Evolutionary conservation across 2,888 invertebrate species (phyloP), one percentile per base, ranked within the genome.

Genomic region (Aspidiotus destructor): DNA sequence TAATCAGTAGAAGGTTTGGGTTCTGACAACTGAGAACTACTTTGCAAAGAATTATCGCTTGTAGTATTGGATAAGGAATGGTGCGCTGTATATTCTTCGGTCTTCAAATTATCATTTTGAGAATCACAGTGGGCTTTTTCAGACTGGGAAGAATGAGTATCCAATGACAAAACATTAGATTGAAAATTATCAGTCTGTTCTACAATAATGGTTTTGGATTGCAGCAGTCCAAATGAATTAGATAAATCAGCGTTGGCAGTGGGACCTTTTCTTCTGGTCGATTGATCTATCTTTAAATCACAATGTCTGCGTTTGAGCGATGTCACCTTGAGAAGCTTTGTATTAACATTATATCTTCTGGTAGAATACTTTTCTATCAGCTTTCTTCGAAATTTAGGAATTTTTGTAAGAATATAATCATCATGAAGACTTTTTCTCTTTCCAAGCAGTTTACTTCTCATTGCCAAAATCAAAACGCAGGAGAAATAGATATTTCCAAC

Each of bases 351-450:
- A 17, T 67, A 67, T 41, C 67, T 8, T 7, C 58, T 60, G 7
- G 67, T 67, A 28, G 67, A 67, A 48, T 67, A 67, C n/a, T 67
- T 67, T 48, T 67, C 67, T 8, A 67, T 67, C 15, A 67, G 57
- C 44, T 67, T 67, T 48, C 67, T 41, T 41, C 60, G 17, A 7
- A 60, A 60, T 44, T 55, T 67, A 0, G 67, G 67, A 7, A 42
- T 42, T 10, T 41, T 42, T 2, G 41, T 61, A 3, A 42, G 11
- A 61, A 61, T 15, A 15, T 61, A n/a, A n/a, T n/a, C 41, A 10
- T 44, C 41, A n/a, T 61, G 15, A 9, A 17, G 13, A 40, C 5
- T 28, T 10, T 60, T 60, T 28, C 9, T 10, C 41, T 28, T 28
- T 28, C 28, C 28, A 28, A 28, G 28, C 28, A 28, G 28, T 28